These are phyloP conservation scores for Rallus crepitans DNA, from an alignment of 2,797 vertebrate genomes.

Conservation along the genomic window DNA sequence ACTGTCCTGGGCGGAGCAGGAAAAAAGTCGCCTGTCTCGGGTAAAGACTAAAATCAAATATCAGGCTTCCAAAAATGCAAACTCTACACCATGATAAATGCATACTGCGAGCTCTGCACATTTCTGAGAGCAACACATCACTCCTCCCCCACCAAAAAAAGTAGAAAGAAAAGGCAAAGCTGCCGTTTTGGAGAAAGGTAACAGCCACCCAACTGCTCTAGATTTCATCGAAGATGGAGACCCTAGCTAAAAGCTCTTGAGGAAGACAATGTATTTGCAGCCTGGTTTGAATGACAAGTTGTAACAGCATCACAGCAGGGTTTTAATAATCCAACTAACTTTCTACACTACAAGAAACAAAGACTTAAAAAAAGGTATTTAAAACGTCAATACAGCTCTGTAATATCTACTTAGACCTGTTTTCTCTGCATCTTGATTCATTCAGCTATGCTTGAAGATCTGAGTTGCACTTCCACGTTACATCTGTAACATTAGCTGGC, in stretches of 20 bases:
- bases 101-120: neutral
- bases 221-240: neutral
- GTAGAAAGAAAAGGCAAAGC: neutral
- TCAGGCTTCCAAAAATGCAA: neutral
- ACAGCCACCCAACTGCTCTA: neutral
- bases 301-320: neutral
- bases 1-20: neutral
- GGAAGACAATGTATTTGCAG: neutral
- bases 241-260: neutral
- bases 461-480: neutral
- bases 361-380: neutral
- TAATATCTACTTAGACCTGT: neutral
- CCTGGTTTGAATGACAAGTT: neutral
- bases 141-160: neutral
- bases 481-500: neutral
- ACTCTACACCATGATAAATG: neutral
- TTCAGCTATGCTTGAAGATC: neutral
- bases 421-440: neutral
- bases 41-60: neutral
- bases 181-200: neutral
- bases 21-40: neutral
- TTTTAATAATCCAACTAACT: neutral
- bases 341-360: neutral
- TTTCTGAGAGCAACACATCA: neutral
- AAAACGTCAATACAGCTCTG: neutral